Percentiles rank a stretch among this genome's conserved stretches.
These are phyloP conservation scores for Ovis aries DNA, from an alignment of 2,113 vertebrate species.

Conservation along the genomic window DNA sequence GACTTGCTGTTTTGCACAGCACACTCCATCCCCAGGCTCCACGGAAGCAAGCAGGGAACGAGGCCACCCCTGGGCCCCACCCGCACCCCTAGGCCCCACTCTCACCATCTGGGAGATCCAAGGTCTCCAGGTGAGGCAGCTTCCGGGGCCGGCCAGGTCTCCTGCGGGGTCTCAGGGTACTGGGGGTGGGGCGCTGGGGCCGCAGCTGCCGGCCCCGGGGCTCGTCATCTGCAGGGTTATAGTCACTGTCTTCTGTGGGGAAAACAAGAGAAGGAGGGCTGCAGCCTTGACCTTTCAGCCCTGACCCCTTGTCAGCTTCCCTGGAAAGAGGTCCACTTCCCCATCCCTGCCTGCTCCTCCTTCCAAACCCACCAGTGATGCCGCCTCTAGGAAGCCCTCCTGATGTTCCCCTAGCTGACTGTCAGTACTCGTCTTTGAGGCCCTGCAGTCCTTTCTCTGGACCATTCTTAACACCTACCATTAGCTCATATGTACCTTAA, in stretches of 20 bases:
- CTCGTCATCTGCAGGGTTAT: slow-evolving; percentile 92
- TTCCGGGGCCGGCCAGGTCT: slow-evolving; percentile 92
- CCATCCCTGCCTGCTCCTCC: background rate
- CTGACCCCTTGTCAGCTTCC: background rate
- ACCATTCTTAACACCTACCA: background rate
- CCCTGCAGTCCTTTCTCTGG: background rate
- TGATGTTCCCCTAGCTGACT: background rate
- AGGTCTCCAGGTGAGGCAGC: slow-evolving; percentile 79
- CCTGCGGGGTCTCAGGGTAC: slow-evolving; percentile 86
- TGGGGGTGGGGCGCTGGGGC: slow-evolving; percentile 75
- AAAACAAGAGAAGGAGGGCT: background rate
- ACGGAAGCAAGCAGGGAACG: background rate
- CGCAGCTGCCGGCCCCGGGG: slow-evolving; percentile 81
- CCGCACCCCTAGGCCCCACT: background rate
- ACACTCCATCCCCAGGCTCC: background rate
- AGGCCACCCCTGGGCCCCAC: background rate
- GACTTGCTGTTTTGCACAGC: fast-evolving
- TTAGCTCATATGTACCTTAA: background rate
- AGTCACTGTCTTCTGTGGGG: slow-evolving; percentile 92
- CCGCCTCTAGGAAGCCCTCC: background rate
- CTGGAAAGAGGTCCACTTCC: background rate
- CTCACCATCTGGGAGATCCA: slow-evolving; percentile 79
- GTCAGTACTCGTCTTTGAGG: background rate
- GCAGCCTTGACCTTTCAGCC: background rate
- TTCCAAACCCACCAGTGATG: background rate